phyloP scores from a whole-genome alignment of 2,113 vertebrate genomes.

The Elaphurus davidianus region DNA sequence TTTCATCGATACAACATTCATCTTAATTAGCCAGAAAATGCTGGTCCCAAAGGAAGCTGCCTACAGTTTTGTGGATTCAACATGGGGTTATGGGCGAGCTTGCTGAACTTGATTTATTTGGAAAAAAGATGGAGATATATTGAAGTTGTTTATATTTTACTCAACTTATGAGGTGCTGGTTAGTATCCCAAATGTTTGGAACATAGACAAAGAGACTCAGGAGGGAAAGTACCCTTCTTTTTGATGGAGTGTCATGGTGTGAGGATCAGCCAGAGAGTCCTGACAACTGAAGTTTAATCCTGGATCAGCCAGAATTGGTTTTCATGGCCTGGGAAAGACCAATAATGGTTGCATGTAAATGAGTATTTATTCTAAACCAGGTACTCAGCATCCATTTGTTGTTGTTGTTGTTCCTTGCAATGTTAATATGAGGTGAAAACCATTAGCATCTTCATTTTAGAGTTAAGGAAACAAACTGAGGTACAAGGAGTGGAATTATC shows the following conservation, averaged over 20 bases:
- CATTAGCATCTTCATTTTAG: background rate
- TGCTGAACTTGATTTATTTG: slow-evolving; percentile 16
- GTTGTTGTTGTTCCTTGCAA: background rate
- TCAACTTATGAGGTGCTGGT: background rate
- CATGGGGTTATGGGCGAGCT: background rate
- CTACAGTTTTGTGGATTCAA: slow-evolving; percentile 40
- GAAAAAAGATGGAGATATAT: background rate
- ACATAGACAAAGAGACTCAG: background rate
- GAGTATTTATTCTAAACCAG: background rate
- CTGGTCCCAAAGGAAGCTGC: slow-evolving; percentile 50
- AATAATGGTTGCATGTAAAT: background rate
- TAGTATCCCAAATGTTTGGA: background rate
- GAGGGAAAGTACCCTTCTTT: background rate
- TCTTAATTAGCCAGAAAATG: slow-evolving; percentile 76
- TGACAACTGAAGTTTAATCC: background rate
- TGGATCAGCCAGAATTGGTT: background rate
- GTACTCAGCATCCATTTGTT: background rate
- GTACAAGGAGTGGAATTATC: background rate
- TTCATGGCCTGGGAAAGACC: background rate
- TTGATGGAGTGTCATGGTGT: background rate
- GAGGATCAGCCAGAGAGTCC: background rate
- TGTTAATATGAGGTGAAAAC: background rate
- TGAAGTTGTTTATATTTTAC: slow-evolving; percentile 26
- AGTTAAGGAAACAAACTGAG: background rate
- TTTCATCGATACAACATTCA: slow-evolving; percentile 75